A percentile compares a stretch with the other conserved stretches of the same genome.
Conservation (phyloP, 2,797 vertebrate species). For the Sardinella longiceps region DNA sequence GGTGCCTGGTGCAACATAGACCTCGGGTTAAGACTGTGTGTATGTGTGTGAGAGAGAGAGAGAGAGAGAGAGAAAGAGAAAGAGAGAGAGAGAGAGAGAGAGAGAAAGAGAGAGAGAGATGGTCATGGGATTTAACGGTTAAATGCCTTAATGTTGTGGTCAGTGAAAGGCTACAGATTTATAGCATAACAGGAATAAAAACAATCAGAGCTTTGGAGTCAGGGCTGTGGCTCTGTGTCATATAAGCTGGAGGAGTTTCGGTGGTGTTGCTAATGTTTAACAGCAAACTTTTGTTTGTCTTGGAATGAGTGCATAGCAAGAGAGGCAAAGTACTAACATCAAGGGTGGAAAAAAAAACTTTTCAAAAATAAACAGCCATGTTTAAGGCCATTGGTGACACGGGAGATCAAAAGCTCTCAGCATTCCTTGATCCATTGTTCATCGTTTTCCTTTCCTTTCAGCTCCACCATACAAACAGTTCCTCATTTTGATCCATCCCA, state of each 20-base stretch:
- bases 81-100: neutral
- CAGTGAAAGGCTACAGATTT: neutral
- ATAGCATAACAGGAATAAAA: neutral
- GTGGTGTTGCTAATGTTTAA: slow-evolving; percentile 1
- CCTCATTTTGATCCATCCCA: neutral
- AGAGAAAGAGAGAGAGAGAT: neutral
- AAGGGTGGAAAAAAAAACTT: neutral
- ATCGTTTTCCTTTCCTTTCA: neutral
- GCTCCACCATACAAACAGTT: neutral
- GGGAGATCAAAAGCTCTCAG: neutral
- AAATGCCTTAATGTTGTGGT: slow-evolving; percentile 1
- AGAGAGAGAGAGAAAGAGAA: neutral
- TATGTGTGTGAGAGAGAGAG: neutral
- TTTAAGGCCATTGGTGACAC: neutral
- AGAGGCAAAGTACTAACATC: neutral
- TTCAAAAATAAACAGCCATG: slow-evolving; percentile 2
- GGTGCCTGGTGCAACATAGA: neutral
- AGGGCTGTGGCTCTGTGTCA: neutral
- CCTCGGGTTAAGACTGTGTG: slow-evolving; percentile 10
- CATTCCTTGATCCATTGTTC: slow-evolving; percentile 7
- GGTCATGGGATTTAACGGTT: neutral
- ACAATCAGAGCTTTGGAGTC: neutral
- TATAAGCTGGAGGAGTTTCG: slow-evolving; percentile 6
- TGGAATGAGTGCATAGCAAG: neutral
- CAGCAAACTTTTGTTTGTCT: slow-evolving; percentile 8